Percentiles rank a stretch among this genome's conserved stretches.
These are phyloP conservation scores for Apotomis betuletana DNA, from an alignment of 2,888 invertebrate genomes.

Conservation along the genomic window DNA sequence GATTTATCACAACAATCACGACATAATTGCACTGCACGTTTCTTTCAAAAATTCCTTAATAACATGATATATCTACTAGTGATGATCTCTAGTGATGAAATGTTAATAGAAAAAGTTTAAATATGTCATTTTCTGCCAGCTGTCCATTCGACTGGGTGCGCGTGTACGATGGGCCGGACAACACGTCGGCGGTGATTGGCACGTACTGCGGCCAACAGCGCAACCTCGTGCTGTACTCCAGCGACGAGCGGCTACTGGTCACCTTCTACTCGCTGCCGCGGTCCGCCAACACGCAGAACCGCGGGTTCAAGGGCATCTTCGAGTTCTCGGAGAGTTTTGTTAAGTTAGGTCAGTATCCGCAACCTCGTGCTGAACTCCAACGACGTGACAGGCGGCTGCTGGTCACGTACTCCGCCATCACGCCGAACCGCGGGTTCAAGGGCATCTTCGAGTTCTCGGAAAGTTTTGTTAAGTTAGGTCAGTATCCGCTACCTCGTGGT, in stretches of 20 bases:
- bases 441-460: slow-evolving; percentile 99
- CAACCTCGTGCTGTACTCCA: slow-evolving; percentile 97
- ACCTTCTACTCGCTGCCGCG: slow-evolving; percentile 95
- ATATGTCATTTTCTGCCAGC: slow-evolving; percentile 76
- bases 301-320: slow-evolving; percentile 99
- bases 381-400: slow-evolving; percentile 89
- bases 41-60: no score
- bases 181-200: slow-evolving; percentile 94
- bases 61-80: no score
- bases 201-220: slow-evolving; percentile 99
- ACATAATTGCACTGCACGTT: no score
- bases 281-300: slow-evolving; percentile 97
- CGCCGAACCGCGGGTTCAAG: slow-evolving; percentile 99
- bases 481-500: slow-evolving; percentile 56
- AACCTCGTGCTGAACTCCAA: slow-evolving; percentile 95
- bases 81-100: no score
- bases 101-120: neutral
- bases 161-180: slow-evolving; percentile 97
- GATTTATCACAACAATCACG: no score
- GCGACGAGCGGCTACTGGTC: slow-evolving; percentile 94
- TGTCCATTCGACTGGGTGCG: slow-evolving; percentile 99
- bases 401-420: slow-evolving; percentile 96
- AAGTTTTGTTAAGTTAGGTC: slow-evolving; percentile 98
- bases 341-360: slow-evolving; percentile 91
- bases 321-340: slow-evolving; percentile 99